Evolutionary conservation across 64 coral and sea anemone genomes (phyloP).

Genomic region (Montipora foliosa): DNA sequence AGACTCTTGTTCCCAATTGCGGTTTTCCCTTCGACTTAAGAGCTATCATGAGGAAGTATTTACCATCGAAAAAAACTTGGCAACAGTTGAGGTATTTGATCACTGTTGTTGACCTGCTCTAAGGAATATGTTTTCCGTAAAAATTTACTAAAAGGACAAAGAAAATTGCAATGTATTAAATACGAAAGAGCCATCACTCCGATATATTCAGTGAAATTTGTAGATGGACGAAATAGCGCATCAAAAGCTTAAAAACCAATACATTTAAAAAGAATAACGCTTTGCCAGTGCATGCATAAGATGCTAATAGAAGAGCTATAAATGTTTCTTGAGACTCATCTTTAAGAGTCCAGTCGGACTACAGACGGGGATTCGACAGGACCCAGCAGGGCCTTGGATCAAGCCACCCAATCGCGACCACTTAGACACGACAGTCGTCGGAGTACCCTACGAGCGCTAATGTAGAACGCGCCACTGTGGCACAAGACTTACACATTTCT

Average conservation of each 20-base stretch:
- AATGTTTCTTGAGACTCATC: constrained; percentile 3
- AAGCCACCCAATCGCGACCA: constrained; percentile 44
- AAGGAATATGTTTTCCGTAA: background rate
- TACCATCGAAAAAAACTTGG: constrained; percentile 24
- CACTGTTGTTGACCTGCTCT: background rate
- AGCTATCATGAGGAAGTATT: constrained; percentile 32
- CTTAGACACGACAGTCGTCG: constrained; percentile 22
- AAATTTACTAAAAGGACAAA: background rate
- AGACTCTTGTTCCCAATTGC: constrained; percentile 46
- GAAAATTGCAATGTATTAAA: background rate
- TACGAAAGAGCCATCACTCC: background rate
- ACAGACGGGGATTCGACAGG: constrained; percentile 48
- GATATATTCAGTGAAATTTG: background rate
- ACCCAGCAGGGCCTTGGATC: constrained; percentile 45
- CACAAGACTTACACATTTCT: background rate
- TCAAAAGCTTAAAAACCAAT: constrained; percentile 16
- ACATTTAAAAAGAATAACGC: background rate
- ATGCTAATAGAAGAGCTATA: background rate
- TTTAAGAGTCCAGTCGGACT: constrained; percentile 17
- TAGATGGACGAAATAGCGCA: background rate
- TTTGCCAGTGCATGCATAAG: background rate
- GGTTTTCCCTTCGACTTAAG: constrained; percentile 36
- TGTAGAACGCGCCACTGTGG: background rate
- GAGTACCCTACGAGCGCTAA: constrained; percentile 6
- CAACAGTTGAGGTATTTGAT: constrained; percentile 21